These are phyloP conservation scores for Heliconius cydno DNA, from an alignment of 2,888 invertebrate genomes.

Conservation along the genomic window DNA sequence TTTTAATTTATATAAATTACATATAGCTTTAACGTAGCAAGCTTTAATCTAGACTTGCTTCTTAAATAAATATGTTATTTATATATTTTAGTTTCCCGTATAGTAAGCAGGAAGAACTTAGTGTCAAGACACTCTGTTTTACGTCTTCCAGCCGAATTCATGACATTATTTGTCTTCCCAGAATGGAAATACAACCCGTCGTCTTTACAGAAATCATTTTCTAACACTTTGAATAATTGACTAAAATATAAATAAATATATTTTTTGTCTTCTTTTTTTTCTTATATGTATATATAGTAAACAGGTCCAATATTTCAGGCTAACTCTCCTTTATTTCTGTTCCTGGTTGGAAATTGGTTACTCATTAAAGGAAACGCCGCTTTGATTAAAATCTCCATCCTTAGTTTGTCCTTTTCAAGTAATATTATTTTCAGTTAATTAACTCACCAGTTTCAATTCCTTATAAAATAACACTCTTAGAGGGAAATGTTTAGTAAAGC, in stretches of 20 bases:
- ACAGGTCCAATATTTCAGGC: neutral
- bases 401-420: slow-evolving; percentile 17
- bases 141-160: too few species aligned
- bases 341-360: neutral
- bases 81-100: too few species aligned
- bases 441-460: slow-evolving; percentile 5
- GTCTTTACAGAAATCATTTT: too few species aligned
- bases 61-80: neutral
- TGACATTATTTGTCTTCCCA: too few species aligned
- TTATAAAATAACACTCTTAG: slow-evolving; percentile 1
- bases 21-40: neutral
- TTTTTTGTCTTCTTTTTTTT: too few species aligned
- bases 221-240: too few species aligned
- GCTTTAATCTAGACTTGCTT: neutral
- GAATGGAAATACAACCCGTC: too few species aligned
- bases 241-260: too few species aligned
- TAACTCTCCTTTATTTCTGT: neutral
- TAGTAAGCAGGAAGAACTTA: too few species aligned
- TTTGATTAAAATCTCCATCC: slow-evolving; percentile 21
- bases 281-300: neutral
- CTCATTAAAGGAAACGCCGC: slow-evolving; percentile 15
- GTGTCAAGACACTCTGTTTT: too few species aligned
- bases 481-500: slow-evolving; percentile 3
- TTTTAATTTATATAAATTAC: neutral
- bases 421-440: slow-evolving; percentile 30